phyloP scores from a whole-genome alignment of 2,888 invertebrate genomes.

The Steinernema carpocapsae region DNA sequence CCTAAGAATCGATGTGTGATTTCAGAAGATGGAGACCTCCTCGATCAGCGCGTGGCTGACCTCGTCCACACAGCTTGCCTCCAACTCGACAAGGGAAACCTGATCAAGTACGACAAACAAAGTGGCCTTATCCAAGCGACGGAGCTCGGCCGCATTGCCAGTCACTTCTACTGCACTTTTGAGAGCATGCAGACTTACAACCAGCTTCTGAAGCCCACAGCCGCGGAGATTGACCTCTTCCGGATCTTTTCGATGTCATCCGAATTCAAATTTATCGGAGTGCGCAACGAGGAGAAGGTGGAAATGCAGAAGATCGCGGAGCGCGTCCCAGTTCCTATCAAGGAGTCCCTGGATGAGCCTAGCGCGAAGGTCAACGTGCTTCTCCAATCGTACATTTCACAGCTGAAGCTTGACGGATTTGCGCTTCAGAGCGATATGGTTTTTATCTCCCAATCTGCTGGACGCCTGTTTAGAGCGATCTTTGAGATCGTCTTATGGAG shows the following conservation, averaged over 20 bases:
- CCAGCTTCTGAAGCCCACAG: constrained; percentile 90
- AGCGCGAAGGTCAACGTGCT: constrained; percentile 80
- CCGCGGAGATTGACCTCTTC: constrained; percentile 96
- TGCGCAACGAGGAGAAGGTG: constrained; percentile 83
- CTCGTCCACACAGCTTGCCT: constrained; percentile 91
- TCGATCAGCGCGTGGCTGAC: constrained; percentile 90
- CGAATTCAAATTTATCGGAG: constrained; percentile 79
- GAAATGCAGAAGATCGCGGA: constrained; percentile 93
- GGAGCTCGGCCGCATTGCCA: constrained; percentile 93
- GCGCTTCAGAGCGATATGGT: constrained; percentile 99
- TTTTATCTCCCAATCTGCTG: constrained; percentile 95
- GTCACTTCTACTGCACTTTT: constrained; percentile 96
- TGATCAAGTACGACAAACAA: constrained; percentile 92
- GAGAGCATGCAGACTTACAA: constrained; percentile 97
- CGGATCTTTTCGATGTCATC: constrained; percentile 95
- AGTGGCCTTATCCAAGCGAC: constrained; percentile 87
- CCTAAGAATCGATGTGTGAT: too few species aligned
- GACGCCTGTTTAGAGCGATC: constrained; percentile 90
- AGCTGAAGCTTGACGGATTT: constrained; percentile 95
- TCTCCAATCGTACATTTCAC: constrained; percentile 87
- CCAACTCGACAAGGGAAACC: constrained; percentile 87
- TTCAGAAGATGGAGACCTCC: constrained; percentile 44
- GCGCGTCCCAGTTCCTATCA: constrained; percentile 96
- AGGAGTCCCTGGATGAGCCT: constrained; percentile 96
- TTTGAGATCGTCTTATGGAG: constrained; percentile 90